Evolutionary conservation across 2,797 vertebrate species (phyloP).

Genomic region (Otus scops): DNA sequence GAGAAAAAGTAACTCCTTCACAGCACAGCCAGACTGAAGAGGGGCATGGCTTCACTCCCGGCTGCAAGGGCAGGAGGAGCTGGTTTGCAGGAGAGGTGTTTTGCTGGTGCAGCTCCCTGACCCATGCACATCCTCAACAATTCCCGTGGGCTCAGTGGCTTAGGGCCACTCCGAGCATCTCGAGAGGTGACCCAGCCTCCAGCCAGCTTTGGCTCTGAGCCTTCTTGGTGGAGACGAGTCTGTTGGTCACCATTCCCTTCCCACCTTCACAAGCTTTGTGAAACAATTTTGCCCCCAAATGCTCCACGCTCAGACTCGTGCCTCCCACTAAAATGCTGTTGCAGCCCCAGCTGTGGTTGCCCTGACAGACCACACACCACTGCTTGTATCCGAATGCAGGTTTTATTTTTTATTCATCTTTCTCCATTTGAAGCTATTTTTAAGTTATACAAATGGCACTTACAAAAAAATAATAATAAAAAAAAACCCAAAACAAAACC

Average conservation of each 20-base stretch:
- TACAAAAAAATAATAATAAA: slow-evolving; percentile 75
- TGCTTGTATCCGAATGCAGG: slow-evolving; percentile 20
- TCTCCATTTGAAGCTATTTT: slow-evolving; percentile 79
- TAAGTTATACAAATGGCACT: slow-evolving; percentile 96
- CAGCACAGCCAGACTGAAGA: not conserved
- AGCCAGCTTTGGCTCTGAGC: not conserved
- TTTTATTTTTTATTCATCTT: slow-evolving; percentile 72
- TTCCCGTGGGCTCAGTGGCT: fast-evolving
- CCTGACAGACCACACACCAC: not conserved
- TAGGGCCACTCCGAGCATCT: not conserved
- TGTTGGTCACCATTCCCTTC: not conserved
- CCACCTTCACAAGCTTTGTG: not conserved
- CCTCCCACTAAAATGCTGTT: not conserved
- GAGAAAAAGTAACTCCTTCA: not conserved
- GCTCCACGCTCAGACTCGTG: fast-evolving
- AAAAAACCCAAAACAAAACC: not conserved
- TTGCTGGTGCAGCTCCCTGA: not conserved
- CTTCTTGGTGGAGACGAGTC: not conserved
- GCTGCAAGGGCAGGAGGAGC: not conserved
- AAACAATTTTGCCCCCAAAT: not conserved
- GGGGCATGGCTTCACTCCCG: not conserved
- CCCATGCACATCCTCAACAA: fast-evolving
- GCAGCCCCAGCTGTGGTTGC: not conserved
- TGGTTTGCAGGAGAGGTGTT: not conserved
- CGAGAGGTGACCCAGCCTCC: not conserved